These are phyloP conservation scores for Sakesphorus luctuosus DNA, from an alignment of 2,113 vertebrate species.

Conservation along the genomic window DNA sequence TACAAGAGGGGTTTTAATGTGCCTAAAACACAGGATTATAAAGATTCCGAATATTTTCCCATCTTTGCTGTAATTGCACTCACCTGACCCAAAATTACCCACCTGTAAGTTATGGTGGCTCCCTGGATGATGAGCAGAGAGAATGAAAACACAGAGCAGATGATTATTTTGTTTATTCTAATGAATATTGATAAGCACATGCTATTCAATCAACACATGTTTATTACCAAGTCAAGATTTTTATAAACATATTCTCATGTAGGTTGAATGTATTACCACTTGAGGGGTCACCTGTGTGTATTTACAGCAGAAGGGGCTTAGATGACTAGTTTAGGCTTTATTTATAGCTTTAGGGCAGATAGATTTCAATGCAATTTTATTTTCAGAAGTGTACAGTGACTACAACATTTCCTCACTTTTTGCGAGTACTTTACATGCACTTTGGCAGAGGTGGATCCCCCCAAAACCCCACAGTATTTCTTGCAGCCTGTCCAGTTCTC, in stretches of 20 bases:
- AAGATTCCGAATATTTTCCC: not conserved
- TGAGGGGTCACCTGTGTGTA: rapidly evolving
- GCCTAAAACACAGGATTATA: not conserved
- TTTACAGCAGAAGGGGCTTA: not conserved
- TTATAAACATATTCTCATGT: not conserved
- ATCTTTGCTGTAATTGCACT: not conserved
- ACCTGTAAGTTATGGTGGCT: not conserved
- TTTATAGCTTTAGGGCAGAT: not conserved
- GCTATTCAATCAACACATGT: rapidly evolving
- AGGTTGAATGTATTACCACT: not conserved
- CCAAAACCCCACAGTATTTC: not conserved
- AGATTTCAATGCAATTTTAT: not conserved
- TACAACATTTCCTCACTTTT: not conserved
- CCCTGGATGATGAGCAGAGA: not conserved
- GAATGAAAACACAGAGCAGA: not conserved
- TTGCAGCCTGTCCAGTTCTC: not conserved
- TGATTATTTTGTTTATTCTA: not conserved
- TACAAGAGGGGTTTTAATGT: not conserved
- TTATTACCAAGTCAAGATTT: not conserved
- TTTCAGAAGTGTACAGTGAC: not conserved
- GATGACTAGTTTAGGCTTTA: not conserved
- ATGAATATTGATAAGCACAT: not conserved
- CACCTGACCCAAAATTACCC: not conserved
- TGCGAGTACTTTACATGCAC: not conserved
- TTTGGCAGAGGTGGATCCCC: not conserved